Evolutionary conservation across 2,888 invertebrate species (phyloP).

Genomic region (Orchesellides sinensis): DNA sequence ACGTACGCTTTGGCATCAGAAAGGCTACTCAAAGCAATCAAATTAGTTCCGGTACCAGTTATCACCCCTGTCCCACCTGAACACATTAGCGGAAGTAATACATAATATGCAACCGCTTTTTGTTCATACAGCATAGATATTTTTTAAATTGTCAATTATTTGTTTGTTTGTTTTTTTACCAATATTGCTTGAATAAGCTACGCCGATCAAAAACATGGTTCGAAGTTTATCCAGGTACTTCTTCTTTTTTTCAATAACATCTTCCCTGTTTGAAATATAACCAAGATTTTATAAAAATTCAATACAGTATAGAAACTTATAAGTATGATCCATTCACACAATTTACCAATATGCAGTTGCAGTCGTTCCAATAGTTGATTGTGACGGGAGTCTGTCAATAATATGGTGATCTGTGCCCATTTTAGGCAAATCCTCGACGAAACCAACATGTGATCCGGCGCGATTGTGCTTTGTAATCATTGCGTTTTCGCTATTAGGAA

Average conservation of each 20-base stretch:
- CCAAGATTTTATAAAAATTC: background rate
- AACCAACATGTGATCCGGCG: background rate
- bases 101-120: no score
- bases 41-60: conserved; percentile 56
- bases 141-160: no score
- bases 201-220: conserved; percentile 72
- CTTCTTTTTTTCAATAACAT: conserved; percentile 29
- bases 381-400: no score
- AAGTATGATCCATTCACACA: background rate
- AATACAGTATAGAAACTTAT: background rate
- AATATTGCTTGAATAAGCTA: conserved; percentile 71
- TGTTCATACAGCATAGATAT: no score
- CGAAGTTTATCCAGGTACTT: conserved; percentile 61
- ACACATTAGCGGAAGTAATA: no score
- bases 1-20: background rate
- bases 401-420: background rate
- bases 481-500: no score
- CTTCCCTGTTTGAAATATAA: conserved; percentile 21
- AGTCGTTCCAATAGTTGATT: background rate
- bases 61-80: conserved; percentile 67
- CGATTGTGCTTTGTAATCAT: no score
- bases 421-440: background rate
- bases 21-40: conserved; percentile 26
- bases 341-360: conserved; percentile 4
- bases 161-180: no score